A percentile compares a stretch with the other conserved stretches of the same genome.
Evolutionary conservation across 2,113 vertebrate genomes (phyloP).

Genomic region (Xenopus laevis): DNA sequence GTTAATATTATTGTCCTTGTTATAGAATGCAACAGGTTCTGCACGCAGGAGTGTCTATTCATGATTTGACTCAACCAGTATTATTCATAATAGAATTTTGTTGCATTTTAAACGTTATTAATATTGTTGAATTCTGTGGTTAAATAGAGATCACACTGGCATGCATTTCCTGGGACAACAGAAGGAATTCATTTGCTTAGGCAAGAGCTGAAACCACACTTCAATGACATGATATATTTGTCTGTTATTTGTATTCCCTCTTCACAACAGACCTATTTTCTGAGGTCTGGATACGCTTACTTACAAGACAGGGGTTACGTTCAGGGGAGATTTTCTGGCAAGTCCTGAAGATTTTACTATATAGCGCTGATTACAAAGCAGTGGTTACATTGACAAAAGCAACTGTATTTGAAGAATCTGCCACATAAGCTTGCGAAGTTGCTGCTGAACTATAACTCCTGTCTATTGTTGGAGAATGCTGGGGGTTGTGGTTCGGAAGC

Average conservation of each 20-base stretch:
- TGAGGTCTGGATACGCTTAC: constrained; percentile 19
- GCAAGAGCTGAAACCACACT: background rate
- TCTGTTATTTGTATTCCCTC: background rate
- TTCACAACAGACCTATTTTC: constrained; percentile 4
- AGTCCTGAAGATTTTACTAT: too few species aligned
- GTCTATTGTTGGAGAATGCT: too few species aligned
- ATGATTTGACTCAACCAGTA: too few species aligned
- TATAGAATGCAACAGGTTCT: too few species aligned
- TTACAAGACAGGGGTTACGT: background rate
- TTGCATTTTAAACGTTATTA: background rate
- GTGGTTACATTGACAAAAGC: too few species aligned
- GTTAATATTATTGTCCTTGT: too few species aligned
- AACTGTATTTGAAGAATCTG: too few species aligned
- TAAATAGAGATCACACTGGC: background rate
- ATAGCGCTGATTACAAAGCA: too few species aligned
- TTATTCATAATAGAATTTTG: background rate
- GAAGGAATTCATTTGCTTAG: background rate
- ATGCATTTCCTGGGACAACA: background rate
- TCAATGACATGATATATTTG: background rate
- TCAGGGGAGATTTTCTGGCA: background rate
- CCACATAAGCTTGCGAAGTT: background rate
- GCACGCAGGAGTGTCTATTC: too few species aligned
- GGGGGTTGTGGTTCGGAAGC: too few species aligned
- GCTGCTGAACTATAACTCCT: background rate
- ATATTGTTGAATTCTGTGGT: background rate